Conservation (phyloP, 2,113 vertebrate species). For the Serinus canaria region DNA sequence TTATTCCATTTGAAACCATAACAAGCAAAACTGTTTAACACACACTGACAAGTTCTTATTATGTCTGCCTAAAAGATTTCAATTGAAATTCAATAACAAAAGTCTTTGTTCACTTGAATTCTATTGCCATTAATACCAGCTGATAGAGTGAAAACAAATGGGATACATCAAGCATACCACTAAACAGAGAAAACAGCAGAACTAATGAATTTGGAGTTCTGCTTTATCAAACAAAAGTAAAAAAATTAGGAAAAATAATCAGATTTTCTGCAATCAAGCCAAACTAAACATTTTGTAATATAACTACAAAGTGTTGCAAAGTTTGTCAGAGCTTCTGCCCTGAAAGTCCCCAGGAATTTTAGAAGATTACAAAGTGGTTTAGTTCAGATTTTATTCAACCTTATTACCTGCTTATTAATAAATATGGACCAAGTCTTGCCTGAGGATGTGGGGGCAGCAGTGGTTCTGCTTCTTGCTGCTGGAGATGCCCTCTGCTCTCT, state of each 20-base stretch:
- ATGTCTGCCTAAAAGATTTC: conserved; percentile 4
- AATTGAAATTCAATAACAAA: conserved; percentile 12
- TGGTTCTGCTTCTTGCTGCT: not conserved
- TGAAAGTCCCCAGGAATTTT: not conserved
- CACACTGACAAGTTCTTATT: not conserved
- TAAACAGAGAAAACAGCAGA: not conserved
- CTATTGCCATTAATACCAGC: not conserved
- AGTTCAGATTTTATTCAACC: not conserved
- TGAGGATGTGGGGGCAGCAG: not conserved
- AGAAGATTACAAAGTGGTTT: not conserved
- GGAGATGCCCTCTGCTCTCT: not conserved
- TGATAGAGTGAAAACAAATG: not conserved
- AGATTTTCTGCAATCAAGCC: not conserved
- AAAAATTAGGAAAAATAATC: not conserved
- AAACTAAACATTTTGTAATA: not conserved
- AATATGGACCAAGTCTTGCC: not conserved
- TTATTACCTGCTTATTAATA: not conserved
- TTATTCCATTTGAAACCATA: not conserved
- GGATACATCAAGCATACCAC: not conserved
- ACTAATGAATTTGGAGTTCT: not conserved
- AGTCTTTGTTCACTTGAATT: not conserved
- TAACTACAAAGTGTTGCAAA: not conserved
- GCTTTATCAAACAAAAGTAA: not conserved
- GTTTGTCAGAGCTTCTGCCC: not conserved
- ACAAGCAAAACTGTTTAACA: conserved; percentile 10